Evolutionary conservation across 1,140 invertebrate species (phyloP).

Genomic region (Caenorhabditis tropicalis): DNA sequence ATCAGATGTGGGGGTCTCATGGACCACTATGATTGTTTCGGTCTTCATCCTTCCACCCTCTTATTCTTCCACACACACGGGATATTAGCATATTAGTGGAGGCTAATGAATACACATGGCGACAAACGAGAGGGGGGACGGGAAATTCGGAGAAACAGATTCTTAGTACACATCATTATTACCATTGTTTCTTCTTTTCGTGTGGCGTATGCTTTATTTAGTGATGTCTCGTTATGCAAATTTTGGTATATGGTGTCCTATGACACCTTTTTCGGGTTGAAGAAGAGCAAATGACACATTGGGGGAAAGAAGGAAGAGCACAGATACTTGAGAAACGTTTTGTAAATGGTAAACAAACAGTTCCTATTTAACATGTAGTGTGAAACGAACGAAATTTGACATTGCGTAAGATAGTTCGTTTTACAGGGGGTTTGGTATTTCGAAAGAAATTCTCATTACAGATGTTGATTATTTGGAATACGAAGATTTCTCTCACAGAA

Average conservation of each 20-base stretch:
- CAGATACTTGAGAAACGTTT: background rate
- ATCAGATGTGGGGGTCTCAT: background rate
- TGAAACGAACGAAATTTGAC: background rate
- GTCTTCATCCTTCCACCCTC: background rate
- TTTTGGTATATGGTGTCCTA: slow-evolving; percentile 21
- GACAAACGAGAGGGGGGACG: background rate
- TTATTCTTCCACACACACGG: background rate
- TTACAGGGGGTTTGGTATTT: too few species aligned
- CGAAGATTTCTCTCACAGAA: background rate
- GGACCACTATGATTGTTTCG: background rate
- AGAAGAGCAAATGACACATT: slow-evolving; percentile 27
- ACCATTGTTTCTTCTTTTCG: slow-evolving; percentile 31
- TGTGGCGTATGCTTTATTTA: background rate
- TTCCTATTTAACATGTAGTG: background rate
- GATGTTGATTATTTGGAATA: slow-evolving; percentile 29
- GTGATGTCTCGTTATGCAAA: slow-evolving; percentile 30
- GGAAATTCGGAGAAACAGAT: background rate
- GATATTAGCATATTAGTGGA: slow-evolving; percentile 31
- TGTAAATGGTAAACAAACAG: slow-evolving; percentile 7
- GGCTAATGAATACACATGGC: slow-evolving; percentile 20
- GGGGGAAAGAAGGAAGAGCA: background rate
- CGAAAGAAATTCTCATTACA: background rate
- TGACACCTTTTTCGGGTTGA: slow-evolving; percentile 34
- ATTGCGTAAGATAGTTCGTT: slow-evolving; percentile 4
- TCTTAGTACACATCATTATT: slow-evolving; percentile 30